Conservation (phyloP, 2,888 invertebrate genomes). For the Hemithea aestivaria region DNA sequence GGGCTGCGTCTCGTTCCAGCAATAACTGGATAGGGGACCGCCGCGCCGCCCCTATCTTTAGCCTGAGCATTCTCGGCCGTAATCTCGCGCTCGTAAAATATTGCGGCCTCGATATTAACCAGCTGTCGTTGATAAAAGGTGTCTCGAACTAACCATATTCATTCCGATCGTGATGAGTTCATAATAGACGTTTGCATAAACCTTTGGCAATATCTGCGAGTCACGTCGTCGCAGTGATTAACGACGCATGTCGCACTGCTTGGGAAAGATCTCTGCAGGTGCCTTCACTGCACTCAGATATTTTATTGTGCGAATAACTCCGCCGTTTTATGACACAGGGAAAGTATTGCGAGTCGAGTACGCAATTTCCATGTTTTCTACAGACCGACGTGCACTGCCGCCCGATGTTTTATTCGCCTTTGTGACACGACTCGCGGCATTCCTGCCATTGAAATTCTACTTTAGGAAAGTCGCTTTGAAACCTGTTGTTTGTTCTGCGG, state of each 20-base stretch:
- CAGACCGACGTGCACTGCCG: slow-evolving; percentile 7
- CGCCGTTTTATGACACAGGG: slow-evolving; percentile 13
- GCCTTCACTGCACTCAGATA: slow-evolving; percentile 25
- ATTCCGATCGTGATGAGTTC: slow-evolving; percentile 62
- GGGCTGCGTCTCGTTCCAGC: slow-evolving; percentile 43
- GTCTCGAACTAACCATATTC: slow-evolving; percentile 47
- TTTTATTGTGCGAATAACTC: slow-evolving; percentile 26
- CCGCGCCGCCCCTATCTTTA: slow-evolving; percentile 44
- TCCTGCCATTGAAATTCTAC: slow-evolving; percentile 19
- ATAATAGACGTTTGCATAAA: slow-evolving; percentile 54
- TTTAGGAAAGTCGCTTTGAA: slow-evolving; percentile 24
- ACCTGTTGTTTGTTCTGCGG: slow-evolving; percentile 24
- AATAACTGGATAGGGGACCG: slow-evolving; percentile 58
- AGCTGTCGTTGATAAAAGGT: slow-evolving; percentile 47
- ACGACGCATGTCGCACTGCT: slow-evolving; percentile 46
- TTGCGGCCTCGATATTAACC: slow-evolving; percentile 53
- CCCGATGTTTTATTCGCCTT: slow-evolving; percentile 18
- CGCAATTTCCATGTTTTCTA: slow-evolving; percentile 17
- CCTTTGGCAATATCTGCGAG: slow-evolving; percentile 55
- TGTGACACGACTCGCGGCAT: slow-evolving; percentile 19
- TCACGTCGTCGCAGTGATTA: slow-evolving; percentile 58
- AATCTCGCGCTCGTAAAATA: slow-evolving; percentile 62
- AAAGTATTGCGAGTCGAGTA: slow-evolving; percentile 14
- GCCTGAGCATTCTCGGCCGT: slow-evolving; percentile 46
- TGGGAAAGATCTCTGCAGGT: slow-evolving; percentile 45